phyloP scores from a whole-genome alignment of 2,797 vertebrate species.

The Peromyscus eremicus region DNA sequence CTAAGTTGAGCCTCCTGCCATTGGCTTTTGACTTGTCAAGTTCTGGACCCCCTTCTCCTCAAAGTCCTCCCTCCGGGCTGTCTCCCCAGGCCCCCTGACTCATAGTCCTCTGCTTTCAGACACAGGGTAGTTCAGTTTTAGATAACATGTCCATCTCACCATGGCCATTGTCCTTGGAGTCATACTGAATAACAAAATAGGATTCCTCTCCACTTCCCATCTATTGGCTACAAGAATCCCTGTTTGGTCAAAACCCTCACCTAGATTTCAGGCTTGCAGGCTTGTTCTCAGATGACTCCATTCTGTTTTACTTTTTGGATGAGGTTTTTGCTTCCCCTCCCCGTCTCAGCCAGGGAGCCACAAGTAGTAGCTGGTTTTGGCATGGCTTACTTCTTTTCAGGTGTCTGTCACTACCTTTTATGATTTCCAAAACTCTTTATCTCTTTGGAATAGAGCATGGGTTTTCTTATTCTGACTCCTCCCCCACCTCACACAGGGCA shows the following conservation, averaged over 20 bases:
- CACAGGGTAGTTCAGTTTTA: background rate
- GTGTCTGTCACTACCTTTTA: background rate
- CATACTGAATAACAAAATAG: background rate
- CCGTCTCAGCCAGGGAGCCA: too few species aligned
- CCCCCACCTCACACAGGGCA: background rate
- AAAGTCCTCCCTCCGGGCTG: background rate
- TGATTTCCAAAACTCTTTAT: background rate
- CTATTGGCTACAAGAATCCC: background rate
- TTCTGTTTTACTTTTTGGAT: background rate
- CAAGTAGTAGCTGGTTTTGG: background rate
- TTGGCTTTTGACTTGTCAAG: background rate
- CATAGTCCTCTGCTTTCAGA: background rate
- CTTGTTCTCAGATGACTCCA: background rate
- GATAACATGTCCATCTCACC: background rate
- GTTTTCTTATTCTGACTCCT: background rate
- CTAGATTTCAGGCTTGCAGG: background rate
- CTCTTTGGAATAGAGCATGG: background rate
- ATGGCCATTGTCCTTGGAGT: background rate
- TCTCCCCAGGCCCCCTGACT: background rate
- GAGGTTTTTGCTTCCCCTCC: background rate
- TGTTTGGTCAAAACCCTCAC: background rate
- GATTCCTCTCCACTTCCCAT: background rate
- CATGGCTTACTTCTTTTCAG: background rate
- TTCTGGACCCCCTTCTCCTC: background rate
- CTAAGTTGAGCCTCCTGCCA: background rate